Evolutionary conservation across 2,797 vertebrate genomes (phyloP).

Genomic region (Pseudochaenichthys georgianus): DNA sequence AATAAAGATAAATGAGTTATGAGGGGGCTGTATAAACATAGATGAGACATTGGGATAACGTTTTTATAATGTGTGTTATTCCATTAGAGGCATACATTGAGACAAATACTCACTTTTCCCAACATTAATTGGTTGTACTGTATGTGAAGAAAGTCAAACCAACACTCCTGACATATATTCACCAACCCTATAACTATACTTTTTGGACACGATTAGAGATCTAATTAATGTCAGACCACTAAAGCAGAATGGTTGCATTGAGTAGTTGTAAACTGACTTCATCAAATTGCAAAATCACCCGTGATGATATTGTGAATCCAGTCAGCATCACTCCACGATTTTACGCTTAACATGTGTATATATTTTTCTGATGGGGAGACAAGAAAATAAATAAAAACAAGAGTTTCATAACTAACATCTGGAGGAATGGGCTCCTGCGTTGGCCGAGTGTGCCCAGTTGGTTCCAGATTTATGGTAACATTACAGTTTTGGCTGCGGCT

Average conservation of each 20-base stretch:
- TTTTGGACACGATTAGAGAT: slow-evolving; percentile 20
- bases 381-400: slow-evolving; percentile 39
- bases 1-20: slow-evolving; percentile 15
- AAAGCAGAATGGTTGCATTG: slow-evolving; percentile 22
- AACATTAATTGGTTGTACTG: not conserved
- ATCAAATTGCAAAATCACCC: slow-evolving; percentile 63
- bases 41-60: not conserved
- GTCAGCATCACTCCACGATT: slow-evolving; percentile 59
- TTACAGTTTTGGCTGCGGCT: slow-evolving; percentile 70
- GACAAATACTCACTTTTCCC: slow-evolving; percentile 16
- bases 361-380: slow-evolving; percentile 56
- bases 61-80: slow-evolving; percentile 14
- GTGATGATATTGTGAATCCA: slow-evolving; percentile 66
- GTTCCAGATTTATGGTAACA: slow-evolving; percentile 79
- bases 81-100: slow-evolving; percentile 20
- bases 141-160: slow-evolving; percentile 6
- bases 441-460: slow-evolving; percentile 60
- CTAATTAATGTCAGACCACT: slow-evolving; percentile 42
- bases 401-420: slow-evolving; percentile 71
- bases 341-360: slow-evolving; percentile 64
- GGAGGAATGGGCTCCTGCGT: slow-evolving; percentile 68
- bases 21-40: not conserved
- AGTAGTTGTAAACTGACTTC: slow-evolving; percentile 57
- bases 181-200: not conserved
- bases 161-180: not conserved